Base-by-base conservation (phyloP, 2,888 invertebrate species). In the Drosophila emarginata region DNA sequence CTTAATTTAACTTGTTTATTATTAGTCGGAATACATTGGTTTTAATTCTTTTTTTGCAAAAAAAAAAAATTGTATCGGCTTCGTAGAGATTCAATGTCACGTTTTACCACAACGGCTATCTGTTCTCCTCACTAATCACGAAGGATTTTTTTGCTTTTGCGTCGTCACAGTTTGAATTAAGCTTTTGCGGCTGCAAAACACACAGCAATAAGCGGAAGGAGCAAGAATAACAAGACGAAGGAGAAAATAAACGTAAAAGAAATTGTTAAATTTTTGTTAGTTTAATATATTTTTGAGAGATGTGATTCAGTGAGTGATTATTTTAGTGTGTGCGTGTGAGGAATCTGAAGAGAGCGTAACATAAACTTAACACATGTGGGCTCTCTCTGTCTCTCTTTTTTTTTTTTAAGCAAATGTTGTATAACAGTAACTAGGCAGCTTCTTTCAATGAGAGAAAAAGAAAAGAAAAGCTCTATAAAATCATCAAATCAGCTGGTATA, bases 91-190 rank as follows among this genome's bases (percentile, higher is more conserved):
- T 26, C 1, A 26, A 26, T 54, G 36, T 54, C 54, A 54, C 36
- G 32, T 11, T 11, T 12, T 18, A 5, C 11, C 32, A 18, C 32
- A 9, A 32, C 9, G 9, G 2, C 11, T 32, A 9, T 32, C 2
- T 32, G 32, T 9, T 36, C 36, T 36, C 54, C 11, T 54, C 36
- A 11, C 36, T 54, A 54, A 18, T 32, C 54, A 54, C 54, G 54
- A 32, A 54, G 54, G 54, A 54, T 54, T 36, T 54, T 5, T 18
- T 45, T 45, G 45, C 18, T 45, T 3, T 21, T 54, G 40, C 45
- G 21, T 53, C 56, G 80, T 69, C 63, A 60, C 84, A 83, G 84
- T 88, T 72, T 70, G 68, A 75, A 72, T 77, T 78, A 87, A 88
- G 87, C 83, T 85, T 85, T 76, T 86, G 87, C 68, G 61, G 67